These are phyloP conservation scores for Sphenodon punctatus DNA, from an alignment of 2,797 vertebrate species.

Conservation along the genomic window DNA sequence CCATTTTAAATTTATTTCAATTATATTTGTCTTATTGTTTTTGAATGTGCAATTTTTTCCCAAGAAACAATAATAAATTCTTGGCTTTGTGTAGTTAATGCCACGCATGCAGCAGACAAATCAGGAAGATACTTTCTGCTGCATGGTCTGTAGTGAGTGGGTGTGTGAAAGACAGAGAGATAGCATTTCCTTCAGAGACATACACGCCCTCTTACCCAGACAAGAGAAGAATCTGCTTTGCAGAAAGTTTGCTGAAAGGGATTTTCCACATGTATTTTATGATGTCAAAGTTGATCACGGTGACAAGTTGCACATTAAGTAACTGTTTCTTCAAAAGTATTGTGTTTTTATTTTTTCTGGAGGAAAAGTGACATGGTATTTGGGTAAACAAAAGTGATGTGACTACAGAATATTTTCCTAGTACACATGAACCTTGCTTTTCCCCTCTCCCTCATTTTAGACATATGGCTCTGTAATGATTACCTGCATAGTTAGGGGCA, in stretches of 20 bases:
- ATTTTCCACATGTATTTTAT: constrained; percentile 75
- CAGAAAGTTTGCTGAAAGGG: constrained; percentile 62
- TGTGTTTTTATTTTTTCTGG: constrained; percentile 61
- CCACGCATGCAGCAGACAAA: background rate
- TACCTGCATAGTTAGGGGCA: constrained; percentile 63
- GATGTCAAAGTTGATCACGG: constrained; percentile 67
- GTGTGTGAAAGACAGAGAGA: constrained; percentile 53
- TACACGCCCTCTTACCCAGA: constrained; percentile 66
- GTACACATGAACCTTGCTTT: constrained; percentile 33
- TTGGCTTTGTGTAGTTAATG: constrained; percentile 12
- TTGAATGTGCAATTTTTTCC: constrained; percentile 11
- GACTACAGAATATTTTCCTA: constrained; percentile 47
- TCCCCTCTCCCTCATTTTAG: constrained; percentile 27
- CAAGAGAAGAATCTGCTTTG: constrained; percentile 56
- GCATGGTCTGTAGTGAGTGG: constrained; percentile 27
- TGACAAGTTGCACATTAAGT: constrained; percentile 77
- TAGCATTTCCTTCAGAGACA: constrained; percentile 64
- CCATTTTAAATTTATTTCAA: background rate
- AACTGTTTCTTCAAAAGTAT: constrained; percentile 70
- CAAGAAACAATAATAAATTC: background rate
- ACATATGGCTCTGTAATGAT: constrained; percentile 44
- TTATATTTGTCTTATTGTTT: background rate
- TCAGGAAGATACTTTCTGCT: constrained; percentile 29
- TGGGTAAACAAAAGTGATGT: constrained; percentile 66
- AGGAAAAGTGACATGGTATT: constrained; percentile 70